phyloP scores from a whole-genome alignment of 2,113 vertebrate species.

The Anarhynchus alexandrinus region DNA sequence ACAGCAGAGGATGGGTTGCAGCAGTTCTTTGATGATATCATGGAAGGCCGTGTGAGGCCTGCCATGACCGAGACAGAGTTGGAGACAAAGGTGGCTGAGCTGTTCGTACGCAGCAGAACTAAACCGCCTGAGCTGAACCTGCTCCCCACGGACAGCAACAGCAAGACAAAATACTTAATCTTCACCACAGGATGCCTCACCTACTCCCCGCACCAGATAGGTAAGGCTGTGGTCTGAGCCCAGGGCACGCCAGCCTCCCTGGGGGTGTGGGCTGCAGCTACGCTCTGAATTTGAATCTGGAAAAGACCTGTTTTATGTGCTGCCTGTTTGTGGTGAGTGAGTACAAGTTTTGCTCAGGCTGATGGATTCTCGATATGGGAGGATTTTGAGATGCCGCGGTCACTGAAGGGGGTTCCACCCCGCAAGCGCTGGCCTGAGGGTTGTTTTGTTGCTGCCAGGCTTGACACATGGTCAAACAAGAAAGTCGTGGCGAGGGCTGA shows the following conservation, averaged over 20 bases:
- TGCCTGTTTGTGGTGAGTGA: not conserved
- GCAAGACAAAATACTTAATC: conserved; percentile 89
- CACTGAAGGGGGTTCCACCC: not conserved
- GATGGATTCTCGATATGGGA: rapidly evolving
- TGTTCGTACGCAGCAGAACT: conserved; percentile 82
- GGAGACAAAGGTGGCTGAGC: conserved; percentile 84
- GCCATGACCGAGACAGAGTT: conserved; percentile 71
- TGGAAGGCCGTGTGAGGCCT: conserved; percentile 63
- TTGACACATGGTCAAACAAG: rapidly evolving
- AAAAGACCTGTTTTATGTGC: not conserved
- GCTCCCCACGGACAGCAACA: conserved; percentile 38
- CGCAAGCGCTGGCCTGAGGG: not conserved
- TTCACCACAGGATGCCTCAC: conserved; percentile 98
- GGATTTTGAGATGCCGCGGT: not conserved
- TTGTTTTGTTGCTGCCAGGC: not conserved
- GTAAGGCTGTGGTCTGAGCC: conserved; percentile 62
- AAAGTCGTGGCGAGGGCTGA: not conserved
- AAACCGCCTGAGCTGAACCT: conserved; percentile 74
- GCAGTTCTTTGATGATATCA: conserved; percentile 58
- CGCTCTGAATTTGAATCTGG: rapidly evolving
- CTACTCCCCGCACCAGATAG: conserved; percentile 96
- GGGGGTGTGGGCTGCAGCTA: not conserved
- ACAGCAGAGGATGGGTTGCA: conserved; percentile 57
- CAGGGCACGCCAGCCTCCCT: not conserved
- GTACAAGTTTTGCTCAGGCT: not conserved